Base-by-base conservation (phyloP, 2,888 invertebrate species). In the Mayetiola destructor region DNA sequence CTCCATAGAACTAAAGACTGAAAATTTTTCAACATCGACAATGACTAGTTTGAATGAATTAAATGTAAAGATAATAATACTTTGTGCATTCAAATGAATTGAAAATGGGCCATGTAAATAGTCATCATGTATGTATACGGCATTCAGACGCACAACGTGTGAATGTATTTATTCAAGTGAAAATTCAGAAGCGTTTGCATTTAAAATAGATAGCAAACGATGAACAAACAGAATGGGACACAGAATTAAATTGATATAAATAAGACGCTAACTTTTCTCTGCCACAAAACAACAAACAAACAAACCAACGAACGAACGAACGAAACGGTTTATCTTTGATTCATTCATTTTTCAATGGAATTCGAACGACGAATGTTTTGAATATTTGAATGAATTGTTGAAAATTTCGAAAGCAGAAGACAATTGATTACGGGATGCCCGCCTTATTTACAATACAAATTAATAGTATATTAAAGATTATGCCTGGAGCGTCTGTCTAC, bases 241-340 rank as follows among this genome's bases (percentile, higher is more conserved):
- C n/a, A n/a, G n/a, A n/a, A n/a, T n/a, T n/a, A 37, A 37, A 12
- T 12, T 37, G 9, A 12, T 16, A 48, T 8, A 27, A 48, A 48
- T 48, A 48, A 48, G 48, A 48, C n/a, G 48, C 48, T 48, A 48
- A 23, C 48, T 48, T 48, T 48, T 48, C 48, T 48, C 48, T 48
- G 48, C 48, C 48, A 48, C 48, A 48, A 48, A 48, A 48, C 48
- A 48, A 48, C 48, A 48, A 48, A 48, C 48, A 48, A 48, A 48
- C 48, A 48, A 23, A 42, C 4, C 27, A 14, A 48, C 48, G 16
- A 48, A n/a, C n/a, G n/a, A n/a, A n/a, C n/a, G n/a, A n/a, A n/a
- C n/a, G n/a, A n/a, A n/a, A n/a, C n/a, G n/a, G n/a, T n/a, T n/a
- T n/a, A n/a, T n/a, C n/a, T n/a, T n/a, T n/a, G n/a, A n/a, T n/a